Percentiles rank a stretch among this genome's conserved stretches.
These are phyloP conservation scores for Thaumetopoea pityocampa DNA, from an alignment of 1,140 invertebrate species.

Conservation along the genomic window DNA sequence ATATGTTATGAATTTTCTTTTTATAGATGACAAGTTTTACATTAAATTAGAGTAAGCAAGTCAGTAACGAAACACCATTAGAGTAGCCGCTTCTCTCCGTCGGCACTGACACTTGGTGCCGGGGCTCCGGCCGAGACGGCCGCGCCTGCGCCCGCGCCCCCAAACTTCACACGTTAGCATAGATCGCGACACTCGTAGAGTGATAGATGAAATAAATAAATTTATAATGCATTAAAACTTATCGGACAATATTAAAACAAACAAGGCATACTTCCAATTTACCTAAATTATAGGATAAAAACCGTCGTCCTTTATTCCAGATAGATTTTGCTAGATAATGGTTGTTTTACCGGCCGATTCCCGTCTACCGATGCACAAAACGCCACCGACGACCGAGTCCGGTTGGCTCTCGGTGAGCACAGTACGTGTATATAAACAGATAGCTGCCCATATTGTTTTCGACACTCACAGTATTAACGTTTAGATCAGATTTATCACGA, in stretches of 20 bases:
- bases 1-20: conserved; percentile 66
- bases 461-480: conserved; percentile 65
- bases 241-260: conserved; percentile 70
- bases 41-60: conserved; percentile 75
- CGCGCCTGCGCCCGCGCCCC: conserved; percentile 16
- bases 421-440: conserved; percentile 37
- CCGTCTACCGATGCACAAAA: conserved; percentile 71
- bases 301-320: conserved; percentile 72
- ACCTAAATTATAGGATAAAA: conserved; percentile 68
- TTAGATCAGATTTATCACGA: conserved; percentile 61
- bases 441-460: conserved; percentile 55
- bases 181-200: conserved; percentile 71
- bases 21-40: conserved; percentile 72
- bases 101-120: conserved; percentile 67
- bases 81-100: conserved; percentile 74
- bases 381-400: conserved; percentile 63
- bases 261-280: conserved; percentile 70
- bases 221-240: conserved; percentile 61
- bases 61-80: conserved; percentile 76
- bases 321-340: conserved; percentile 74
- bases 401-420: conserved; percentile 49
- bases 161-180: conserved; percentile 48
- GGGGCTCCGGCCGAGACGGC: conserved; percentile 47
- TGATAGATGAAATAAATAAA: conserved; percentile 55
- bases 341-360: conserved; percentile 60